phyloP scores from a whole-genome alignment of 2,797 vertebrate genomes.

The Forpus xanthops region DNA sequence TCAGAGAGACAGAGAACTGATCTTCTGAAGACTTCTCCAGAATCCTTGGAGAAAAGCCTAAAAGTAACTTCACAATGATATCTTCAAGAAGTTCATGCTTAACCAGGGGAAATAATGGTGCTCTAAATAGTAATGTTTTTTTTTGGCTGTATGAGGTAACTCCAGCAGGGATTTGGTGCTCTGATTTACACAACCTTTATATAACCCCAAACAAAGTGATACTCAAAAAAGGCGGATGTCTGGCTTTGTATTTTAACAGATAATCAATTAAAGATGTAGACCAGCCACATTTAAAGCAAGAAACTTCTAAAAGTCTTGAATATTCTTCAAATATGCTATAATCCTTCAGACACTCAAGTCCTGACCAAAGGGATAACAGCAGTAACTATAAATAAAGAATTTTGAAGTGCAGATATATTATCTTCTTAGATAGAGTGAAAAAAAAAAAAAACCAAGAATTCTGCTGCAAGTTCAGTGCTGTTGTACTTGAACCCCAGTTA shows the following conservation, averaged over 20 bases:
- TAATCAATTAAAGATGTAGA: neutral
- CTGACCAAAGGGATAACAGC: neutral
- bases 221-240: neutral
- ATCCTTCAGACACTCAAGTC: neutral
- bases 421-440: neutral
- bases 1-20: neutral
- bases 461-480: neutral
- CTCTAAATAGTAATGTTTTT: neutral
- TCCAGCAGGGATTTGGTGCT: rapidly evolving
- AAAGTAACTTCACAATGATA: neutral
- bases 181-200: neutral
- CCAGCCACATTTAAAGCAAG: neutral
- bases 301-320: neutral
- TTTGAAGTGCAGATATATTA: neutral
- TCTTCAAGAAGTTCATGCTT: neutral
- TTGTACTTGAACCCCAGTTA: neutral
- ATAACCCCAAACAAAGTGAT: neutral
- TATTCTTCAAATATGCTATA: neutral
- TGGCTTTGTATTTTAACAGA: neutral
- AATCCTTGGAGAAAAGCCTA: neutral
- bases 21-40: neutral
- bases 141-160: neutral
- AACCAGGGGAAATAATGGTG: neutral
- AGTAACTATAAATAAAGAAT: neutral
- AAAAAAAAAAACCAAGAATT: neutral